Base-by-base conservation (phyloP, 1,140 invertebrate genomes). In the Pogonomyrmex barbatus region DNA sequence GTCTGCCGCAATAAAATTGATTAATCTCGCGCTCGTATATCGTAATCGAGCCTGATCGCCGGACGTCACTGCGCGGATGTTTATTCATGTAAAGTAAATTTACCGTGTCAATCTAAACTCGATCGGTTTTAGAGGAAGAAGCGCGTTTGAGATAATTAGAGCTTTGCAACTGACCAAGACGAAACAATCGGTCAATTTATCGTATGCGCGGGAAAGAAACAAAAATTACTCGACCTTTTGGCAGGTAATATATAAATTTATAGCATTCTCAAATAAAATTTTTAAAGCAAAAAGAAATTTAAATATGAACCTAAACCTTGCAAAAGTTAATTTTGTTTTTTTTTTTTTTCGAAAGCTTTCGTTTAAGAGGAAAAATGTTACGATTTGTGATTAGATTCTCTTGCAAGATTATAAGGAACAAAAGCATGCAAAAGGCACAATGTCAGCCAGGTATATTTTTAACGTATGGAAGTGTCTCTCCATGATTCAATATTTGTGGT, bases 81-180 rank as follows among this genome's bases (percentile, higher is more conserved):
- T 83, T 62, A 83, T 83, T 83, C 79, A 73, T 83, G 54, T 33
- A 4, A 36, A 36, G 42, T 47, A 83, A 24, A 83, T 83, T 81
- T 50, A 70, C 50, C 50, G 24, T 33, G 33, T 83, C 68, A 50
- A 39, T 9, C 54, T 75, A 17, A 12, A 83, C 47, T 58, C 68
- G 42, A 60, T 30, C 30, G 39, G 30, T 47, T 47, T 58, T 56
- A 24, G 33, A 42, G 36, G 36, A 12, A 54, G 10, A 79, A 17
- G 33, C 9, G 76, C 10, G 30, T 4, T 68, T 54, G 14, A 36
- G 36, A 65, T 54, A 52, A 39, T 36, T 39, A 65, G n/a, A 36
- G 4, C 24, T 24, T 24, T 24, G 24, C 24, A 24, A 24, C 24
- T 24, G 24, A 24, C 24, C 0, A 24, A 63, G 39, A 58, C 39